Evolutionary conservation across 2,888 invertebrate genomes (phyloP).

Genomic region (Troides aeacus): DNA sequence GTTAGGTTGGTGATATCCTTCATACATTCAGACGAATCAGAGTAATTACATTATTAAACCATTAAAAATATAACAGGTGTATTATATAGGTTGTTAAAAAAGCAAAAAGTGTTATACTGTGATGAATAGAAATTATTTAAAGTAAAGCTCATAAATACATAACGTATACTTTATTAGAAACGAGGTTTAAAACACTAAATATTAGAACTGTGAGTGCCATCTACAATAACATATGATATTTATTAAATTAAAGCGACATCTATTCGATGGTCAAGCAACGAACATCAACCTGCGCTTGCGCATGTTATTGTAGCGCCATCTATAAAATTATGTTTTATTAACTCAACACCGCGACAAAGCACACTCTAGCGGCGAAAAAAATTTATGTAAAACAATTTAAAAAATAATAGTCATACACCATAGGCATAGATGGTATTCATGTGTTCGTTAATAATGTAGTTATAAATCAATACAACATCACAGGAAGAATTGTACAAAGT

Average conservation of each 20-base stretch:
- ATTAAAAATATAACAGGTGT: too few species aligned
- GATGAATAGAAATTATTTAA: not conserved
- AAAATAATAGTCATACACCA: too few species aligned
- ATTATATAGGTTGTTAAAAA: too few species aligned
- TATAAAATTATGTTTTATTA: conserved; percentile 26
- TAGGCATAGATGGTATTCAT: too few species aligned
- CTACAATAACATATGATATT: not conserved
- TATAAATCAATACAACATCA: too few species aligned
- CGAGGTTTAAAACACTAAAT: too few species aligned
- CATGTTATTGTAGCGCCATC: conserved; percentile 37
- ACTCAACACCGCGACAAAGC: not conserved
- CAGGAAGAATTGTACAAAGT: not conserved
- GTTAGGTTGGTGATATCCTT: conserved; percentile 7
- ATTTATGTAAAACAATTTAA: not conserved
- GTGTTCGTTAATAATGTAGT: too few species aligned
- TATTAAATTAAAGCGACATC: conserved; percentile 28
- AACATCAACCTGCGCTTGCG: conserved; percentile 34
- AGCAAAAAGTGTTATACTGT: not conserved
- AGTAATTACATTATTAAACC: not conserved
- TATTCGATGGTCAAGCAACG: conserved; percentile 1
- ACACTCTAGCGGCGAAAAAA: not conserved
- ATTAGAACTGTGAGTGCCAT: conserved; percentile 6
- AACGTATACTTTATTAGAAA: too few species aligned
- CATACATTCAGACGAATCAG: not conserved
- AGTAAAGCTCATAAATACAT: too few species aligned